Base-by-base conservation (phyloP, 2,888 invertebrate genomes). In the Drosophila algonquin region DNA sequence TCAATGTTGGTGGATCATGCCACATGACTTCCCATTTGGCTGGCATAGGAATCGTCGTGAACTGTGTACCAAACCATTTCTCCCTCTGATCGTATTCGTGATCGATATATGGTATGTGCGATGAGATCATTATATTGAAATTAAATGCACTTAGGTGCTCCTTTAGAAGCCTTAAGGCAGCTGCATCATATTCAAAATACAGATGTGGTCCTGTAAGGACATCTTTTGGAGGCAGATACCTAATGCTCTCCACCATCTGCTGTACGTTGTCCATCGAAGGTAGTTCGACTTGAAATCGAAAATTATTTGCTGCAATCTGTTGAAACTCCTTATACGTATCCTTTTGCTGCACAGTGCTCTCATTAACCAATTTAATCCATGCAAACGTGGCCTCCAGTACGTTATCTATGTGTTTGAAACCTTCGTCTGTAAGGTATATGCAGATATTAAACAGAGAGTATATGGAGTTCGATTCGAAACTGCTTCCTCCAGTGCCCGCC, bases 21-120 rank as follows among this genome's bases (percentile, higher is more conserved):
- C 96, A 97, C 8, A 93, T 91, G 1, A 94, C 79, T 1, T 94
- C 89, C 95, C 95, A 95, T 14, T 93, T 93, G 2, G 90, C 35
- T 0, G 96, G 95, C 89, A 90, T 91, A 93, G 94, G 94, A 90
- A 93, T 92, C 54, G 93, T 93, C 16, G 93, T 93, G 90, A 96
- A 98, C 75, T 95, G 94, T 0, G 97, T 97, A 51, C 95, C 95
- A 92, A 97, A 98, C 97, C 98, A 98, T 60, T 94, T 94, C 91
- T 98, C 97, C 10, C 93, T 93, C 75, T 94, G 92, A 82, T 96
- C 94, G 85, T 95, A 96, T 0, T 59, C 73, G 10, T 88, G 73
- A 6, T 85, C 75, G 35, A 89, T 78, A 51, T 87, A 91, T 51
- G 89, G 90, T 52, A 89, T 86, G 32, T 90, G 87, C 8, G 92